phyloP scores from a whole-genome alignment of 2,888 invertebrate species.

The Apotomis betuletana region DNA sequence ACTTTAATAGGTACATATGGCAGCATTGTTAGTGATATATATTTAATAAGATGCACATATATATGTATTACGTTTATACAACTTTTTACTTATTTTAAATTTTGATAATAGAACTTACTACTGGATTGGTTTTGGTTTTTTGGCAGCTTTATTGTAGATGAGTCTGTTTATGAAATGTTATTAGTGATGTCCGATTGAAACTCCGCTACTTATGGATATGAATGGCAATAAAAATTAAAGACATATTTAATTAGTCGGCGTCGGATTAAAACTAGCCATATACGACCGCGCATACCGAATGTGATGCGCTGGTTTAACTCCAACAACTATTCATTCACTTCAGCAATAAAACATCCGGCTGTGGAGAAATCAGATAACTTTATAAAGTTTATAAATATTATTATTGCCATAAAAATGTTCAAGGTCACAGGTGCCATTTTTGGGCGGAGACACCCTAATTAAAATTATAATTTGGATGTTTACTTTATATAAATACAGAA shows the following conservation, averaged over 20 bases:
- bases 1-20: conserved; percentile 20
- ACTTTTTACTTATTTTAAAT: conserved; percentile 20
- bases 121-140: conserved; percentile 17
- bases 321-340: too few species aligned
- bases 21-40: conserved; percentile 34
- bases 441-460: conserved; percentile 28
- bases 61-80: conserved; percentile 11
- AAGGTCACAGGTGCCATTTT: conserved; percentile 35
- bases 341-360: too few species aligned
- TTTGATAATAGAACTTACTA: conserved; percentile 18
- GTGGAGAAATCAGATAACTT: not conserved
- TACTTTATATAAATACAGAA: conserved; percentile 36
- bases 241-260: too few species aligned
- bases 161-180: conserved; percentile 18
- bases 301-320: too few species aligned
- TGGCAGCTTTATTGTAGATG: conserved; percentile 15
- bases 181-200: not conserved
- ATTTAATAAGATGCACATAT: conserved; percentile 30
- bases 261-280: too few species aligned
- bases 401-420: conserved; percentile 23
- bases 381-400: conserved; percentile 5
- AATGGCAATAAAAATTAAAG: conserved; percentile 13
- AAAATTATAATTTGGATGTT: conserved; percentile 31
- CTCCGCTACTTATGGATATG: conserved; percentile 13
- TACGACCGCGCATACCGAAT: too few species aligned